These are phyloP conservation scores for Leptatherina wallacei DNA, from an alignment of 2,797 vertebrate genomes.

Conservation along the genomic window DNA sequence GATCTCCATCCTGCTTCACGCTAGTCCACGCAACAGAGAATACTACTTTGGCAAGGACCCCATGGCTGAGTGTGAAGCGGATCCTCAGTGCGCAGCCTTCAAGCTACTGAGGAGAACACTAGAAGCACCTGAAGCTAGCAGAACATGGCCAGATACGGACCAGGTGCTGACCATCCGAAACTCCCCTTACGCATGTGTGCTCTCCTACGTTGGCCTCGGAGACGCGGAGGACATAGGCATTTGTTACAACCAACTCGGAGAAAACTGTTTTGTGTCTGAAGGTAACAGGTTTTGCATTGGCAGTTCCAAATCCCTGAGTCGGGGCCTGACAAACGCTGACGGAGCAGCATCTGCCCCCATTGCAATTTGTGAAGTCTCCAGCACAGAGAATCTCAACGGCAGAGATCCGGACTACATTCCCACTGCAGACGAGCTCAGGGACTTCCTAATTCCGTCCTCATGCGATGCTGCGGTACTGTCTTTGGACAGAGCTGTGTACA, in stretches of 20 bases:
- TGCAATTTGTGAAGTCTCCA: slow-evolving; percentile 1
- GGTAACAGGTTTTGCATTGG: slow-evolving; percentile 15
- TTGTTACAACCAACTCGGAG: slow-evolving; percentile 7
- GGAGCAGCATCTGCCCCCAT: fast-evolving
- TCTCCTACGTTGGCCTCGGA: slow-evolving; percentile 13
- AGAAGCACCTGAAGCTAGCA: fast-evolving
- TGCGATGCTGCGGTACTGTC: background rate
- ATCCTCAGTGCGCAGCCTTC: slow-evolving; percentile 13
- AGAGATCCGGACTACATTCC: background rate
- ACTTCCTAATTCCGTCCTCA: background rate
- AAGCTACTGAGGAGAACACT: slow-evolving; percentile 7
- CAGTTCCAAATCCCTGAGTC: fast-evolving
- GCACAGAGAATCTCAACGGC: fast-evolving
- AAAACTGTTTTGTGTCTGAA: background rate
- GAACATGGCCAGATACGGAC: background rate
- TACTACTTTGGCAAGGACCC: slow-evolving; percentile 22
- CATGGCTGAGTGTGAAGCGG: background rate
- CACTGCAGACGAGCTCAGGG: background rate
- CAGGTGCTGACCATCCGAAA: background rate
- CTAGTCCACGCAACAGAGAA: background rate
- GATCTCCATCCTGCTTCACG: slow-evolving; percentile 13
- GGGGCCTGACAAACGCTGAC: slow-evolving; percentile 2
- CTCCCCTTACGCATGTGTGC: slow-evolving; percentile 16
- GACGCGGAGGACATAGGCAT: background rate
- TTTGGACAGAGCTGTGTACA: background rate